Evolutionary conservation across 1,140 invertebrate species (phyloP).

Genomic region (Drosophila sechellia): DNA sequence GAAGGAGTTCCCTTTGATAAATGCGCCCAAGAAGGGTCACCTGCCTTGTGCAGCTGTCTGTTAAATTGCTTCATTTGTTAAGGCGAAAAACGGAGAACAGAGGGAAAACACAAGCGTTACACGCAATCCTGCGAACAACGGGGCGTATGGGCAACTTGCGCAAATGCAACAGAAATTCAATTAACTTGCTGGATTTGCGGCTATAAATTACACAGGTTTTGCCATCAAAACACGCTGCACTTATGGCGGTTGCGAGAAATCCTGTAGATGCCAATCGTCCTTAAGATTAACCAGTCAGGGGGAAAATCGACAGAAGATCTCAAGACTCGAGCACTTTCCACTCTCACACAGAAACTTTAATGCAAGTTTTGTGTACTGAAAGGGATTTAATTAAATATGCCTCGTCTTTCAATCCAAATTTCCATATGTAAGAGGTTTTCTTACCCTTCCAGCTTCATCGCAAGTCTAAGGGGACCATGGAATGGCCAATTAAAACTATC

Average conservation of each 20-base stretch:
- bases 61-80: slow-evolving; percentile 77
- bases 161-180: slow-evolving; percentile 76
- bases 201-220: slow-evolving; percentile 62
- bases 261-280: slow-evolving; percentile 21
- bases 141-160: slow-evolving; percentile 54
- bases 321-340: slow-evolving; percentile 9
- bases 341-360: slow-evolving; percentile 23
- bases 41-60: slow-evolving; percentile 48
- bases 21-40: slow-evolving; percentile 61
- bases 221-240: slow-evolving; percentile 58
- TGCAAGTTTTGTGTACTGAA: slow-evolving; percentile 17
- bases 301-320: slow-evolving; percentile 26
- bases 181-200: slow-evolving; percentile 59
- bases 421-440: slow-evolving; percentile 15
- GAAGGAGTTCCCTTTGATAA: slow-evolving; percentile 62
- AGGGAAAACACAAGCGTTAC: not conserved
- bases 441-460: not conserved
- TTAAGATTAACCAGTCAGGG: slow-evolving; percentile 36
- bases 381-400: slow-evolving; percentile 40
- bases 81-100: slow-evolving; percentile 21
- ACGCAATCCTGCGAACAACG: not conserved
- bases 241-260: slow-evolving; percentile 33
- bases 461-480: slow-evolving; percentile 9
- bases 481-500: slow-evolving; percentile 80
- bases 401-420: slow-evolving; percentile 51